Conservation (phyloP, 2,113 vertebrate genomes). For the Oreotragus oreotragus region DNA sequence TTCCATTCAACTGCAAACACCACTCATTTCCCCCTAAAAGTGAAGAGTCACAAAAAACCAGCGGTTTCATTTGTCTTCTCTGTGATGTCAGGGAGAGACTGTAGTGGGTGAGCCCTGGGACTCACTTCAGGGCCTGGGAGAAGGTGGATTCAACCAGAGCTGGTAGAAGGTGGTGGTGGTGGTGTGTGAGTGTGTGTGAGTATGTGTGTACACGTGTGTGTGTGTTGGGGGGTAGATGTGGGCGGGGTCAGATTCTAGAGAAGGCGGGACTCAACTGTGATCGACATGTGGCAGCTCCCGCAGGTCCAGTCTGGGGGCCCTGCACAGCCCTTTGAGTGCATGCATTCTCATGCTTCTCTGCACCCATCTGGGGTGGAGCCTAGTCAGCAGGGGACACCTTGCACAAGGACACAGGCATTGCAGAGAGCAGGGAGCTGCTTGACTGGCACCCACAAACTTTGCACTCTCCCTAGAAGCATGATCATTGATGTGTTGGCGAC, state of each 20-base stretch:
- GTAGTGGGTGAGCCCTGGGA: accelerated
- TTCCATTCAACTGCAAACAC: too few relatives aligned
- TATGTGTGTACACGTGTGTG: background rate
- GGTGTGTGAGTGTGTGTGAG: background rate
- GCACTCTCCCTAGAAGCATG: background rate
- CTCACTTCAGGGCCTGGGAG: accelerated
- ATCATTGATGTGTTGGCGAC: background rate
- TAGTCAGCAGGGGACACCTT: background rate
- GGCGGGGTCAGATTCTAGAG: accelerated
- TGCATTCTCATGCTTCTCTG: background rate
- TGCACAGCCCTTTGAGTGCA: accelerated
- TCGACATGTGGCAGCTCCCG: background rate
- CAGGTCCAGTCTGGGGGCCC: accelerated
- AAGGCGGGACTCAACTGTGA: accelerated
- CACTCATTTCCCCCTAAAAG: background rate
- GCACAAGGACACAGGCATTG: accelerated
- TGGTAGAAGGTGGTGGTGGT: background rate
- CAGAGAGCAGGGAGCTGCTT: background rate
- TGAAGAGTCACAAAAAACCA: accelerated
- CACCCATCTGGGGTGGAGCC: background rate
- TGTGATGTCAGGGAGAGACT: accelerated
- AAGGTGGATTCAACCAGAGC: background rate
- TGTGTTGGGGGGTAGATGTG: background rate
- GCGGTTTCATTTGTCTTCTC: accelerated
- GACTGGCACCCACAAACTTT: background rate